Evolutionary conservation across 2,113 vertebrate genomes (phyloP), one percentile per base, ranked within the genome.

Genomic region (Tragelaphus strepsiceros): DNA sequence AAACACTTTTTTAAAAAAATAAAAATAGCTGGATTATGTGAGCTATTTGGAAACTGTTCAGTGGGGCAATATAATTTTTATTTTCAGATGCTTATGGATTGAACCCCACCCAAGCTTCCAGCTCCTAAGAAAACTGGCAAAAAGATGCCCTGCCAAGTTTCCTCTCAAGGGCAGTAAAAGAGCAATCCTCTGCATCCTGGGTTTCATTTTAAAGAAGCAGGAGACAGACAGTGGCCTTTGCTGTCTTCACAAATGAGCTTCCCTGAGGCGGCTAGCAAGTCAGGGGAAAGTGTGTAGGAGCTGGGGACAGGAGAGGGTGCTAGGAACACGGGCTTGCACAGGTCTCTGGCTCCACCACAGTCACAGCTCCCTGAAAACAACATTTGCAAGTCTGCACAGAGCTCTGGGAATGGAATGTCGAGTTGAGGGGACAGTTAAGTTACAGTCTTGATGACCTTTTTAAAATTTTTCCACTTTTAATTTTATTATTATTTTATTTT

Each of bases 31-130:
- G 88, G 46, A 64, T 98, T 97, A 91, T 97, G 54, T 96, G 93
- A 94, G 98, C 96, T 96, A 56, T 92, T 98, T 98, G 96, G 83
- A 97, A 98, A 96, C 90, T 88, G 28, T 98, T 98, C 19, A 82
- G 54, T 78, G 88, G 71, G 94, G 97, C 90, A 95, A 89, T 97
- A 96, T 92, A 97, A 98, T 97, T 98, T 98, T 93, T 97, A 97
- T 93, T 98, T 98, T 97, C 97, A 98, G 95, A 97, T 98, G 90
- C 94, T 98, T 94, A 84, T 92, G 96, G 92, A 95, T 77, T 96
- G 98, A 98, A 89, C 97, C 96, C 97, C 95, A 98, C 95, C 98
- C 97, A 97, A 95, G 97, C 39, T n/a, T 96, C 96, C 91, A 93
- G 97, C 64, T 96, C 97, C 96, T 97, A 97, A 97, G 97, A 96